Evolutionary conservation across 1,140 invertebrate species (phyloP).

Genomic region (Atta texana): DNA sequence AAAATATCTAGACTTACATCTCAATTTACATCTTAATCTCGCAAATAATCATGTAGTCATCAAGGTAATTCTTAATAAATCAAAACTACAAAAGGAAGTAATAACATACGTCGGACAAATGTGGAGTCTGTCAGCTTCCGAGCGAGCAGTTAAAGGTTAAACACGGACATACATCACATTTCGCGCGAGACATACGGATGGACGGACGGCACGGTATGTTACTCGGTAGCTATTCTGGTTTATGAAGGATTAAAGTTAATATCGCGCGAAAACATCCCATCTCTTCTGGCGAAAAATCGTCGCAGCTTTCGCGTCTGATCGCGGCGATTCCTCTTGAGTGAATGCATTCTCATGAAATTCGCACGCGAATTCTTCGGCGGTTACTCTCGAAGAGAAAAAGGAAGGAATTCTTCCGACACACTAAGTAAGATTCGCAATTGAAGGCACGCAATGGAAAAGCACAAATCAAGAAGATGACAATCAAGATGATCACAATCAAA

Average conservation of each 20-base stretch:
- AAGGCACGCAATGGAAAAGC: slow-evolving; percentile 53
- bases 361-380: slow-evolving; percentile 62
- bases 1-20: background rate
- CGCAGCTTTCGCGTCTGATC: slow-evolving; percentile 17
- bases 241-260: slow-evolving; percentile 51
- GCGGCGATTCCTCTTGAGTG: slow-evolving; percentile 34
- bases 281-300: slow-evolving; percentile 22
- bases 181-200: slow-evolving; percentile 30
- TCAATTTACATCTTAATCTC: slow-evolving; percentile 9
- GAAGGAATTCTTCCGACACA: slow-evolving; percentile 63
- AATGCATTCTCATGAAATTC: slow-evolving; percentile 67
- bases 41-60: slow-evolving; percentile 17
- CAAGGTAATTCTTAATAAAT: slow-evolving; percentile 32
- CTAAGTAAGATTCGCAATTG: slow-evolving; percentile 69
- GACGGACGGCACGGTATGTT: slow-evolving; percentile 15
- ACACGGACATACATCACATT: slow-evolving; percentile 52
- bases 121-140: slow-evolving; percentile 55
- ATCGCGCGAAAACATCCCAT: slow-evolving; percentile 31
- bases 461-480: background rate
- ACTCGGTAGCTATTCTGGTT: slow-evolving; percentile 59
- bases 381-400: slow-evolving; percentile 17
- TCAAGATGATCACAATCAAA: background rate
- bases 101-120: slow-evolving; percentile 20
- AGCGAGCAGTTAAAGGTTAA: slow-evolving; percentile 44
- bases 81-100: slow-evolving; percentile 29